Evolutionary conservation across 2,113 vertebrate species (phyloP), one percentile per base, ranked within the genome.

Genomic region (Saguinus midas): DNA sequence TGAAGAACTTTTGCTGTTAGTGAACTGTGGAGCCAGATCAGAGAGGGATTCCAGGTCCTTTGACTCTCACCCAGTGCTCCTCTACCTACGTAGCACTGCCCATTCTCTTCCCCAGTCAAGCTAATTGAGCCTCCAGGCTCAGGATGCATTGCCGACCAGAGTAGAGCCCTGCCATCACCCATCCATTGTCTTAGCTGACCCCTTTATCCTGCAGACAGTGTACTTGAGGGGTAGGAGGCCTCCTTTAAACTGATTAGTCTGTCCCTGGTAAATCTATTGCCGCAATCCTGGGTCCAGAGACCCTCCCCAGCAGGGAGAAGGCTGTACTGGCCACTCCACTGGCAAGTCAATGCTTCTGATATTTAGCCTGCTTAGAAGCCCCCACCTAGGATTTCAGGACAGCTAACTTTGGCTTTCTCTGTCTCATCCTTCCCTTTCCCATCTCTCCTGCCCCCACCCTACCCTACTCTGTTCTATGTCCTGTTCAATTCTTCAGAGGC

Each of bases 371-470:
- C 85, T 92, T 81, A 76, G 76, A 96, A 82, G 50, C 57, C 18
- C 12, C 55, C 73, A 2, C 48, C 48, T 57, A 91, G 88, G 88
- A 81, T 72, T 96, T 93, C 23, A 58, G 76, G 43, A 84, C 8
- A 75, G 25, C 75, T 72, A 92, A 21, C 40, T 94, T 92, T 61
- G 43, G 11, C n/a, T 82, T 93, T 72, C 45, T 80, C 48, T 94
- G 14, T 82, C 18, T 90, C 70, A 90, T 76, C 93, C 75, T 93
- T 73, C 45, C 58, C 55, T 96, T 96, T 75, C 52, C 29, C 37
- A 14, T 52, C 17, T 86, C 29, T 35, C 32, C 52, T 92, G 27
- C 58, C 48, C 32, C 5, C 16, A 55, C 14, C n/a, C 68, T 20
- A 23, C 66, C 10, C 66, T 85, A 4, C 23, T 88, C 12, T 48